phyloP scores from a whole-genome alignment of 2,888 invertebrate genomes.

The Plebejus argus region DNA sequence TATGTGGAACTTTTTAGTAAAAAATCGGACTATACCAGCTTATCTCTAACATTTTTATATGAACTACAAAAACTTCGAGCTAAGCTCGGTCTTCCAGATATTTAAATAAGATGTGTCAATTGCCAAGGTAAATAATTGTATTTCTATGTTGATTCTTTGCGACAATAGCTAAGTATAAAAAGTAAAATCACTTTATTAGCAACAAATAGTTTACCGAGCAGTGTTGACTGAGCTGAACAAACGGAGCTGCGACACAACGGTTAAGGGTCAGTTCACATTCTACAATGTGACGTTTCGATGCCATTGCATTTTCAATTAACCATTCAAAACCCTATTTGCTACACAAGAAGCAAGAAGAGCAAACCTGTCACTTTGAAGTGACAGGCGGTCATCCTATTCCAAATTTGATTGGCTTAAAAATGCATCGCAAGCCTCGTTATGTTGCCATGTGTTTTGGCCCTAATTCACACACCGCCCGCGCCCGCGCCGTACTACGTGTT shows the following conservation, averaged over 20 bases:
- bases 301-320: neutral
- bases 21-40: neutral
- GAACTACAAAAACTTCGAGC: neutral
- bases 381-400: neutral
- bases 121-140: neutral
- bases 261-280: neutral
- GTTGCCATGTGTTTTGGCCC: neutral
- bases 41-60: neutral
- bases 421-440: neutral
- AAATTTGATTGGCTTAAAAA: neutral
- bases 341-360: too few relatives aligned
- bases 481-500: neutral
- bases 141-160: neutral
- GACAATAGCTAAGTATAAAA: neutral
- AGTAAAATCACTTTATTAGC: neutral
- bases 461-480: neutral
- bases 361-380: too few relatives aligned
- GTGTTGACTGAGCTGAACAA: neutral
- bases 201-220: conserved; percentile 6
- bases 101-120: neutral
- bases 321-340: too few relatives aligned
- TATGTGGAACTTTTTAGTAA: too few relatives aligned
- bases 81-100: neutral
- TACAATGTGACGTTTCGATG: neutral
- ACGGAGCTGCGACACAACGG: neutral